Percentiles rank a stretch among this genome's conserved stretches.
Evolutionary conservation across 2,113 vertebrate genomes (phyloP).

Genomic region (Ramphastos sulfuratus): DNA sequence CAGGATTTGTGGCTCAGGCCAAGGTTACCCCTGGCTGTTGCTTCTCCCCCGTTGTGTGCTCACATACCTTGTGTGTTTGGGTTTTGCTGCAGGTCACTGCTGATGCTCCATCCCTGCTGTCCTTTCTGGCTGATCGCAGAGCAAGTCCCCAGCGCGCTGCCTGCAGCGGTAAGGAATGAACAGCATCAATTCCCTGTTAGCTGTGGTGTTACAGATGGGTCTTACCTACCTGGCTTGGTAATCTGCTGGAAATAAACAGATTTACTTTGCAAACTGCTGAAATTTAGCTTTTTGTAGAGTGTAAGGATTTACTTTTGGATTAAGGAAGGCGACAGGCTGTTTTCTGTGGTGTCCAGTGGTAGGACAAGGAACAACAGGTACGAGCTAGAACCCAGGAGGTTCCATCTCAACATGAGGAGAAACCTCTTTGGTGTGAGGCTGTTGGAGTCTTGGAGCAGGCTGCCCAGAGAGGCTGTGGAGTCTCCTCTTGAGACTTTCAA

Average conservation of each 20-base stretch:
- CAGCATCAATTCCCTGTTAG: background rate
- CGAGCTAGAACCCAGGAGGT: too few species aligned
- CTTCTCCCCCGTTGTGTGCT: background rate
- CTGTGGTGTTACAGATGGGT: background rate
- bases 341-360: too few species aligned
- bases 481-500: too few species aligned
- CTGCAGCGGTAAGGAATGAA: background rate
- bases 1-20: background rate
- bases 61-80: background rate
- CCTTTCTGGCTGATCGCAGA: background rate
- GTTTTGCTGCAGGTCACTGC: background rate
- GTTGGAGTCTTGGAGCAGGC: too few species aligned
- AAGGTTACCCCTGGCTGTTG: background rate
- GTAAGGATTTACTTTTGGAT: background rate
- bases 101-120: background rate
- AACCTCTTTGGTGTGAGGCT: too few species aligned
- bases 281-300: background rate
- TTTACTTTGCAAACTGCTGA: background rate
- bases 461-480: too few species aligned
- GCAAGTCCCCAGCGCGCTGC: rapidly evolving
- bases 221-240: background rate
- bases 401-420: too few species aligned
- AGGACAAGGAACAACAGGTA: too few species aligned
- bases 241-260: background rate
- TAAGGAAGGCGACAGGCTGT: background rate